Conservation (phyloP, 2,113 vertebrate genomes). For the Triplophysa tibetana region DNA sequence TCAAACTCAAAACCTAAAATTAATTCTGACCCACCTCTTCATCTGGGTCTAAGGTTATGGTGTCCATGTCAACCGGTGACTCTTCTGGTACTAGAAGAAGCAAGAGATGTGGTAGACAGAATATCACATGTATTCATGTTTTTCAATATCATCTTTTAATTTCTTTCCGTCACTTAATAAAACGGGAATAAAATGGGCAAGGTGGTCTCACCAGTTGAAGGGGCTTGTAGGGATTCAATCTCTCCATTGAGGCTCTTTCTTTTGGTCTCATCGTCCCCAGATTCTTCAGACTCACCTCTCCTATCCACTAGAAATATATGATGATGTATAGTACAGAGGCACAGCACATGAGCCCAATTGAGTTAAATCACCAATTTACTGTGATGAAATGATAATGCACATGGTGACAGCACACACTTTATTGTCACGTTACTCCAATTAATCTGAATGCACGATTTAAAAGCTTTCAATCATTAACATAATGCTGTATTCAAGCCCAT, state of each 20-base stretch:
- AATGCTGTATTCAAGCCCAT: not conserved
- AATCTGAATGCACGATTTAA: not conserved
- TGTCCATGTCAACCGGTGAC: slow-evolving; percentile 94
- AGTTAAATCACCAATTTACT: not conserved
- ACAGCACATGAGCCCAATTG: not conserved
- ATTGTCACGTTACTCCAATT: not conserved
- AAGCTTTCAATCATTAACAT: slow-evolving; percentile 1
- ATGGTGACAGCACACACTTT: not conserved
- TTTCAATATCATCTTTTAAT: not conserved
- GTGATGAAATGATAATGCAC: not conserved
- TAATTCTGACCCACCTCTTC: slow-evolving; percentile 84
- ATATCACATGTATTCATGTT: not conserved
- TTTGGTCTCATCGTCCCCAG: slow-evolving; percentile 90
- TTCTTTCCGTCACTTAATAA: not conserved
- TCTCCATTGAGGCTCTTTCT: slow-evolving; percentile 78
- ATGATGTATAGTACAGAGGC: not conserved
- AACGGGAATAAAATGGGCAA: not conserved
- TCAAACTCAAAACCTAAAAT: not conserved
- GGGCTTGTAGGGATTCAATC: slow-evolving; percentile 76
- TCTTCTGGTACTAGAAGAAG: slow-evolving; percentile 81
- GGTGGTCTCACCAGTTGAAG: slow-evolving; percentile 58
- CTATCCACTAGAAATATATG: slow-evolving; percentile 81
- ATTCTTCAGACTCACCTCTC: slow-evolving; percentile 91
- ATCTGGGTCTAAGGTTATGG: slow-evolving; percentile 90
- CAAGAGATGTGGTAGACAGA: not conserved